A percentile compares a stretch with the other conserved stretches of the same genome.
These are phyloP conservation scores for Ibidorhyncha struthersii DNA, from an alignment of 2,113 vertebrate genomes.

Conservation along the genomic window DNA sequence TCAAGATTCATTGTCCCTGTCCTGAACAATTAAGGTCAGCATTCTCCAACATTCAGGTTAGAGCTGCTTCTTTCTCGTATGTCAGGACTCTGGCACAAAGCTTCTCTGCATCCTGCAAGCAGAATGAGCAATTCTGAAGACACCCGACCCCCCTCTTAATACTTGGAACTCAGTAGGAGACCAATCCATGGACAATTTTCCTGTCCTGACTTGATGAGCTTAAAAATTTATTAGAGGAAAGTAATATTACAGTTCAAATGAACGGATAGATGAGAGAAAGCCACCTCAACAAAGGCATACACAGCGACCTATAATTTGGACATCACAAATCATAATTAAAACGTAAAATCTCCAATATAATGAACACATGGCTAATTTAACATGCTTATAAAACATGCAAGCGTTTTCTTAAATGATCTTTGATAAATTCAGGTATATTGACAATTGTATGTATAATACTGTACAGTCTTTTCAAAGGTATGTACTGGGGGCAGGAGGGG, in stretches of 20 bases:
- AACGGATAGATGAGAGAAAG: slow-evolving; percentile 40
- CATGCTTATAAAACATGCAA: slow-evolving; percentile 44
- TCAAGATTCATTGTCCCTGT: slow-evolving; percentile 64
- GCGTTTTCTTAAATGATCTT: slow-evolving; percentile 18
- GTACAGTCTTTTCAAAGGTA: background rate
- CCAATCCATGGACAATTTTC: slow-evolving; percentile 57
- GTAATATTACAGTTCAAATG: slow-evolving; percentile 48
- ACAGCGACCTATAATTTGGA: slow-evolving; percentile 49
- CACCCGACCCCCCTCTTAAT: background rate
- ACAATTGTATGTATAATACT: background rate
- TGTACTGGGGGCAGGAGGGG: background rate
- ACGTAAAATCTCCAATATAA: slow-evolving; percentile 45
- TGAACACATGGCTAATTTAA: slow-evolving; percentile 49
- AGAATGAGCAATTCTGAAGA: slow-evolving; percentile 13
- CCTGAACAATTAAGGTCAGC: slow-evolving; percentile 65
- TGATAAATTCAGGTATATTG: slow-evolving; percentile 18
- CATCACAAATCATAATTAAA: slow-evolving; percentile 67
- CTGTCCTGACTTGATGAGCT: slow-evolving; percentile 49
- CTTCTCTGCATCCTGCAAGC: background rate
- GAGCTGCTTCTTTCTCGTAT: background rate
- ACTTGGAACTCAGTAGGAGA: slow-evolving; percentile 37
- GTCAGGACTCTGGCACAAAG: background rate
- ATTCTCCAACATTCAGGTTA: slow-evolving; percentile 28
- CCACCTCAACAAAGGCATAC: slow-evolving; percentile 32
- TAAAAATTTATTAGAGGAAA: slow-evolving; percentile 64